A percentile compares a stretch with the other conserved stretches of the same genome.
Evolutionary conservation across 2,888 invertebrate genomes (phyloP).

Genomic region (Meteorus cinctellus): DNA sequence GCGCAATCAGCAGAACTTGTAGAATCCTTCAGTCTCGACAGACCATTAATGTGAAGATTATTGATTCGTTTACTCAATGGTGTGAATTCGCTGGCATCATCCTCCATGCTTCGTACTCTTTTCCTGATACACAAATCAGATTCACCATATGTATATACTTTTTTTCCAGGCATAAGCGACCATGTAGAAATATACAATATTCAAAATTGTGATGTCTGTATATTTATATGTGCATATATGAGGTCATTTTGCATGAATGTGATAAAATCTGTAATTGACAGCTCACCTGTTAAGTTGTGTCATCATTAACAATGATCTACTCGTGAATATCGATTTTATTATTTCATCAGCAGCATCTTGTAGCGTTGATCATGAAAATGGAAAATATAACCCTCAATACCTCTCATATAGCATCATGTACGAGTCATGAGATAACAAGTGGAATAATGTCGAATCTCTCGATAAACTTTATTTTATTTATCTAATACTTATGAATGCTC

Average conservation of each 20-base stretch:
- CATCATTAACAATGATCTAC: constrained; percentile 56
- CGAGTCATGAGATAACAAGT: neutral
- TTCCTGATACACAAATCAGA: constrained; percentile 76
- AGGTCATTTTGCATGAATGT: constrained; percentile 38
- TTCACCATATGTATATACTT: constrained; percentile 28
- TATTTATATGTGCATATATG: neutral
- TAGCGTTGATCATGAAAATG: neutral
- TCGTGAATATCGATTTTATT: neutral
- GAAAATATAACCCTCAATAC: neutral
- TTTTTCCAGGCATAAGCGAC: neutral
- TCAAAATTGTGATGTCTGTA: neutral
- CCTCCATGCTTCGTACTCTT: constrained; percentile 80
- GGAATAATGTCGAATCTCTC: neutral
- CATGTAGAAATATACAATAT: neutral
- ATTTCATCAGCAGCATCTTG: neutral
- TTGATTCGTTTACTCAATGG: constrained; percentile 93
- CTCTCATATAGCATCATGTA: neutral
- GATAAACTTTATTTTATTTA: neutral
- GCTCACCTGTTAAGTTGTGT: constrained; percentile 69
- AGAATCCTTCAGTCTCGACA: constrained; percentile 64
- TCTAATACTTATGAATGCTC: neutral
- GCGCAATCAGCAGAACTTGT: constrained; percentile 55
- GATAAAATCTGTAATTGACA: constrained; percentile 53
- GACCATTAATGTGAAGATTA: constrained; percentile 85
- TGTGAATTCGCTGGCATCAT: constrained; percentile 87